Conservation (phyloP, 2,888 invertebrate genomes). For the Aphodius granarius region DNA sequence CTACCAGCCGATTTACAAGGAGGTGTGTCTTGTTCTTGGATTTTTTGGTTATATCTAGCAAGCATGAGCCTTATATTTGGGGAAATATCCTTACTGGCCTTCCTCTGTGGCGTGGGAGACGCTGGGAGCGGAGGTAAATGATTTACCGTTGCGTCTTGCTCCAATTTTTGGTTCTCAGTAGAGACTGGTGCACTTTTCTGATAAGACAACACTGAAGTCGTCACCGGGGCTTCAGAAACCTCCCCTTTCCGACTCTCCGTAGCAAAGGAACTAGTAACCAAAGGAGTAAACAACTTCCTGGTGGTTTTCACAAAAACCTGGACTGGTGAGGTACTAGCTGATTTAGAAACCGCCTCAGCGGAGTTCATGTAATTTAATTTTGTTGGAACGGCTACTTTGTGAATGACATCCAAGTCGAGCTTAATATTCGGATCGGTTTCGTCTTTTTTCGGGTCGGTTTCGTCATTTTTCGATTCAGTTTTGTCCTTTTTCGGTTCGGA, state of each 20-base stretch:
- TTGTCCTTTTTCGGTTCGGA: not conserved
- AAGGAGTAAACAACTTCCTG: constrained; percentile 75
- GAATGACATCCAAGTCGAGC: constrained; percentile 38
- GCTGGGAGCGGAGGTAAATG: constrained; percentile 61
- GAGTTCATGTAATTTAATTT: constrained; percentile 38
- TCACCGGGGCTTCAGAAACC: constrained; percentile 24
- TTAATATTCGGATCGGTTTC: constrained; percentile 20
- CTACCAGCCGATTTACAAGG: constrained; percentile 53
- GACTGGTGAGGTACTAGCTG: constrained; percentile 44
- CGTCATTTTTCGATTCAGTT: constrained; percentile 16
- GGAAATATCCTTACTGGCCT: constrained; percentile 65
- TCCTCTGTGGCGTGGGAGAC: constrained; percentile 61
- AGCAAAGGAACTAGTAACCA: constrained; percentile 37
- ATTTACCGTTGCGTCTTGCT: constrained; percentile 22
- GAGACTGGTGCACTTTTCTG: constrained; percentile 12
- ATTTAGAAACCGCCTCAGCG: constrained; percentile 21
- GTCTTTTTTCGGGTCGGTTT: not conserved
- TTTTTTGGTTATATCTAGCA: constrained; percentile 67
- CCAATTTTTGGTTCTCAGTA: constrained; percentile 34
- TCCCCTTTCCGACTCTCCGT: constrained; percentile 33
- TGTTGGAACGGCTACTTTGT: constrained; percentile 44
- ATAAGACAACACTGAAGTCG: constrained; percentile 24
- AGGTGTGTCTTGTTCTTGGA: constrained; percentile 59
- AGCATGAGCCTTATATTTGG: constrained; percentile 73
- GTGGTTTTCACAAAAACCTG: constrained; percentile 81